Percentiles rank a stretch among this genome's conserved stretches.
Evolutionary conservation across 2,888 invertebrate species (phyloP).

Genomic region (Caradrina kadenii): DNA sequence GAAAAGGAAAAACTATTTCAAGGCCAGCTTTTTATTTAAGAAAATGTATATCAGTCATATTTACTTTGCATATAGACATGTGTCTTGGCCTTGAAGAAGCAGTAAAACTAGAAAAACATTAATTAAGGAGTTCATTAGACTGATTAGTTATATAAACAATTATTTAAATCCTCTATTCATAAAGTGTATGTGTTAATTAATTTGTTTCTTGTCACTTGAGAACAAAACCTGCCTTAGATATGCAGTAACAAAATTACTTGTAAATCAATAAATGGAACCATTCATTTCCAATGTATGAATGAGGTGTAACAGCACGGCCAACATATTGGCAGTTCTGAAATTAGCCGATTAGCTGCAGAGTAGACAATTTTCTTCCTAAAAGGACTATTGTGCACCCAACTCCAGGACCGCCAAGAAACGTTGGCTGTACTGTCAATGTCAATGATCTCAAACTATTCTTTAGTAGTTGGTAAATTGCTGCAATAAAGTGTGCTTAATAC

Average conservation of each 20-base stretch:
- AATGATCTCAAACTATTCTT: neutral
- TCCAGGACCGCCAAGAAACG: too few relatives aligned
- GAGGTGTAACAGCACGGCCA: too few relatives aligned
- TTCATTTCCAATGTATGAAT: too few relatives aligned
- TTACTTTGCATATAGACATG: neutral
- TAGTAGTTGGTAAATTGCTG: neutral
- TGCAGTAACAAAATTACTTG: too few relatives aligned
- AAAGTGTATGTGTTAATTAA: neutral
- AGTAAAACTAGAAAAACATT: neutral
- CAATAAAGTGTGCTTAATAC: slow-evolving; percentile 85
- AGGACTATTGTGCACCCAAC: too few relatives aligned
- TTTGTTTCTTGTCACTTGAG: neutral
- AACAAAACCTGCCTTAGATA: neutral
- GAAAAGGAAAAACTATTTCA: neutral
- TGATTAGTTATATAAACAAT: neutral
- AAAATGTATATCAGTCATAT: neutral
- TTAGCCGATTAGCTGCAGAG: too few relatives aligned
- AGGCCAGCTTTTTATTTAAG: neutral
- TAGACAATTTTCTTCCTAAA: too few relatives aligned
- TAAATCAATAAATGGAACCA: too few relatives aligned
- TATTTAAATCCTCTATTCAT: neutral
- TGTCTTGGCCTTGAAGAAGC: neutral
- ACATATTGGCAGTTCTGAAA: too few relatives aligned
- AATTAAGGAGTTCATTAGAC: neutral
- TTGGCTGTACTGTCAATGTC: too few relatives aligned